Percentiles rank a stretch among this genome's conserved stretches.
Evolutionary conservation across 2,888 invertebrate species (phyloP).

Genomic region (Hermaeophaga mercurialis): DNA sequence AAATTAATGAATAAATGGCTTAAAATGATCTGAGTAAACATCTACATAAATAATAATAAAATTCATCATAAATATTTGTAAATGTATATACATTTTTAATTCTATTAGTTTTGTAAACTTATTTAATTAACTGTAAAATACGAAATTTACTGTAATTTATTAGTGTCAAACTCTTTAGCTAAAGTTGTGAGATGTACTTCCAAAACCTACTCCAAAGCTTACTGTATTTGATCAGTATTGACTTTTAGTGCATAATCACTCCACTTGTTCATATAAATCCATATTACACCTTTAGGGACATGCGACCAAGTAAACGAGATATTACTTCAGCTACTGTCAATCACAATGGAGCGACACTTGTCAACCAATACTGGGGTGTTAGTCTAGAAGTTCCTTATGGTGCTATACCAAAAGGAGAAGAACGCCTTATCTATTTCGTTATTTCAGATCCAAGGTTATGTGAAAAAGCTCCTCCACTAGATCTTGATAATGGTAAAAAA

Average conservation of each 20-base stretch:
- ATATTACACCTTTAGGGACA: constrained; percentile 39
- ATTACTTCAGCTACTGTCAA: constrained; percentile 66
- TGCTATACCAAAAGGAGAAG: constrained; percentile 80
- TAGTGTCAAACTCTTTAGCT: no score
- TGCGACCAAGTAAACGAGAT: constrained; percentile 54
- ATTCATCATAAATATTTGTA: no score
- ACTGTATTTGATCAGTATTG: background rate
- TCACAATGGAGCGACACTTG: constrained; percentile 79
- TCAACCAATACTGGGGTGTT: constrained; percentile 89
- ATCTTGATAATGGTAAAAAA: constrained; percentile 82
- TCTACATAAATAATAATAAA: no score
- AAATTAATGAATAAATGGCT: no score
- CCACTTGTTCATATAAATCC: constrained; percentile 19
- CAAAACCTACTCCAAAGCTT: no score
- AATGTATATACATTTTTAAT: no score
- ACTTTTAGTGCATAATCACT: constrained; percentile 35
- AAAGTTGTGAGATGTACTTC: no score
- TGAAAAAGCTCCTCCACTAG: constrained; percentile 76
- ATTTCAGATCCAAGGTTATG: constrained; percentile 82
- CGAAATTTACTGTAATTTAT: no score
- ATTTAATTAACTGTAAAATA: no score
- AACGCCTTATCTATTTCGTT: constrained; percentile 93
- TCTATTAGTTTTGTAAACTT: no score
- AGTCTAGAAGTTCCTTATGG: constrained; percentile 87
- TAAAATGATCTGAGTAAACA: no score